Evolutionary conservation across 2,888 invertebrate genomes (phyloP).

Genomic region (Clivina fossor): DNA sequence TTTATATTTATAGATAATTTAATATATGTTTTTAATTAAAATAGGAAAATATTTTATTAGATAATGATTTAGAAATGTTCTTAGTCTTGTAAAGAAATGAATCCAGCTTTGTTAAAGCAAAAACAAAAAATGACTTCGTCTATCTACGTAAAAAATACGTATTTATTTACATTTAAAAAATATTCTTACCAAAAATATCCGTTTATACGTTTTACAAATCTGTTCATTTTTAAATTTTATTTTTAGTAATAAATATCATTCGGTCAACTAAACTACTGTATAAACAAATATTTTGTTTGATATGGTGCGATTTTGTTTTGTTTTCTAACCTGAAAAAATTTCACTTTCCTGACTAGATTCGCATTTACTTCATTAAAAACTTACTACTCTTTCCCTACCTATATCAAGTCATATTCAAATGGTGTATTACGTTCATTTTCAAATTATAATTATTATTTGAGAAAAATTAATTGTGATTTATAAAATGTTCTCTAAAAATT

Average conservation of each 20-base stretch:
- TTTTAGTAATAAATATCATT: no score
- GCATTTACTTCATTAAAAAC: no score
- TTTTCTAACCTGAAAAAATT: slow-evolving; percentile 20
- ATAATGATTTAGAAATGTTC: neutral
- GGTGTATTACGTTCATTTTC: no score
- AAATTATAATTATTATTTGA: no score
- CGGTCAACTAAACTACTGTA: slow-evolving; percentile 30
- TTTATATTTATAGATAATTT: no score
- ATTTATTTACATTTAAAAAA: slow-evolving; percentile 31
- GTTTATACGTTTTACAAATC: slow-evolving; percentile 21
- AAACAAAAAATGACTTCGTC: slow-evolving; percentile 14
- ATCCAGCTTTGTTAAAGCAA: slow-evolving; percentile 23
- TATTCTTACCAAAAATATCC: slow-evolving; percentile 33
- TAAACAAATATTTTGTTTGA: slow-evolving; percentile 26
- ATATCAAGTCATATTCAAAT: no score
- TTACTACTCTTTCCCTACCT: no score
- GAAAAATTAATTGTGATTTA: no score
- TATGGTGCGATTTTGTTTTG: slow-evolving; percentile 26
- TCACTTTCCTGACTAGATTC: slow-evolving; percentile 23
- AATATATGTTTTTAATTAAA: no score
- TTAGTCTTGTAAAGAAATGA: neutral
- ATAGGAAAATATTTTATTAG: neutral
- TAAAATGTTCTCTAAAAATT: no score
- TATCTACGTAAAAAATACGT: slow-evolving; percentile 13
- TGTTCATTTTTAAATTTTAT: slow-evolving; percentile 24